A percentile compares a stretch with the other conserved stretches of the same genome.
phyloP scores from a whole-genome alignment of 2,888 invertebrate genomes.

The Piscicola geometra region DNA sequence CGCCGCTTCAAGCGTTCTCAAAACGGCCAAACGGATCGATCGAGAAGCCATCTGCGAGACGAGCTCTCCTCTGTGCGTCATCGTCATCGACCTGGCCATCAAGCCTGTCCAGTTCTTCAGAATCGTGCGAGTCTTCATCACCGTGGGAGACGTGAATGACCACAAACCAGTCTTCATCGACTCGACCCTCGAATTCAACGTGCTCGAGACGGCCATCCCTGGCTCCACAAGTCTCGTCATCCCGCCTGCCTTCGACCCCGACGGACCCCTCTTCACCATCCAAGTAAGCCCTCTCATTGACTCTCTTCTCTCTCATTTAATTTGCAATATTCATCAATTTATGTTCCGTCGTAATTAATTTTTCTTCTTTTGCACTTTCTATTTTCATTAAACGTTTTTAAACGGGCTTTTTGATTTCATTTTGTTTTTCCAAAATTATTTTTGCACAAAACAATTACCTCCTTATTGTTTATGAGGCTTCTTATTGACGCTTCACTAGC shows the following conservation, averaged over 20 bases:
- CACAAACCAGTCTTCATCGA: slow-evolving; percentile 39
- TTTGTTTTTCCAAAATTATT: no score
- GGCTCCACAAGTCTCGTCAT: slow-evolving; percentile 37
- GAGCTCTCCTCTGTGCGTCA: slow-evolving; percentile 25
- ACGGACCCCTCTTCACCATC: slow-evolving; percentile 36
- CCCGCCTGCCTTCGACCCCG: slow-evolving; percentile 41
- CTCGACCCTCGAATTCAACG: slow-evolving; percentile 26
- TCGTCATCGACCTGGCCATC: slow-evolving; percentile 38
- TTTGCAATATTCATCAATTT: not conserved
- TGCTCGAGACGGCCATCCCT: slow-evolving; percentile 38
- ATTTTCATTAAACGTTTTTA: not conserved
- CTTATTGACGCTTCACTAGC: not conserved
- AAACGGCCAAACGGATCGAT: slow-evolving; percentile 37
- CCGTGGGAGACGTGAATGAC: slow-evolving; percentile 41
- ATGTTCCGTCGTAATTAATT: not conserved
- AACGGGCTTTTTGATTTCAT: not conserved
- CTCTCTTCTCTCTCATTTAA: no score
- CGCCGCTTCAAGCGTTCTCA: slow-evolving; percentile 37
- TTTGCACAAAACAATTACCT: no score
- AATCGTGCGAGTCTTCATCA: slow-evolving; percentile 38
- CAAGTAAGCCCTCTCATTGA: slow-evolving; percentile 26
- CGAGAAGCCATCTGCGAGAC: slow-evolving; percentile 39
- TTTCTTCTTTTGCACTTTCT: not conserved
- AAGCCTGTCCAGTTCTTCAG: slow-evolving; percentile 37
- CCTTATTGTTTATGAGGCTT: no score